Evolutionary conservation across 2,113 vertebrate species (phyloP), one percentile per base, ranked within the genome.

Genomic region (Lepisosteus oculatus): DNA sequence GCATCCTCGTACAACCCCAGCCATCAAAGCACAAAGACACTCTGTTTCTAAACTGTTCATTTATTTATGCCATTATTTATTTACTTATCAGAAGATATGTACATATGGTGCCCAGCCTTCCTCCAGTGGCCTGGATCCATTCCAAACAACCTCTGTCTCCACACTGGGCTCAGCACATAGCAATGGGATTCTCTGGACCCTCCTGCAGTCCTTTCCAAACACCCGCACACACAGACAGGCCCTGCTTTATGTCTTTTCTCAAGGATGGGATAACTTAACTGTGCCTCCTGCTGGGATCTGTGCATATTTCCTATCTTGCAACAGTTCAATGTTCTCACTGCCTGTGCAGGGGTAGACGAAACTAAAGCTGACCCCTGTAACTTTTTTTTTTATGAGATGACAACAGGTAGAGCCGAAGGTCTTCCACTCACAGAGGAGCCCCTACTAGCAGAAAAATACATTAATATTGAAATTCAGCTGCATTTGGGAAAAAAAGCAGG

Each of bases 1-100:
- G 84, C 82, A 77, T 79, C 77, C 74, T 80, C 77, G 77, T 67
- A 67, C 55, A 78, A 70, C 75, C 68, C 76, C 72, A 72, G 54
- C 61, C 77, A 78, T 79, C 64, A 69, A 72, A 81, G 73, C 62
- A 77, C 3, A 83, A 64, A 4, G 6, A 74, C 70, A 68, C 70
- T 71, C 78, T 72, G 64, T 83, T 75, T 67, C 66, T 65, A 69
- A 55, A 72, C 74, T 74, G 69, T 75, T 56, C 74, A 56, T 73
- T 76, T 75, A 76, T 84, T 77, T 69, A 69, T 69, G 64, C 51
- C 55, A 72, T 81, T 54, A 74, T 74, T 79, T 74, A 78, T 86
- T 83, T 78, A 62, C 64, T 55, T 29, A 17, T 68, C 51, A 17
- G 13, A 63, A 62, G 42, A 57, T 55, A 64, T 43, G 45, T 69